Base-by-base conservation (phyloP, 53 echinoderm and acorn worm genomes). In the Pentamera pediparva region DNA sequence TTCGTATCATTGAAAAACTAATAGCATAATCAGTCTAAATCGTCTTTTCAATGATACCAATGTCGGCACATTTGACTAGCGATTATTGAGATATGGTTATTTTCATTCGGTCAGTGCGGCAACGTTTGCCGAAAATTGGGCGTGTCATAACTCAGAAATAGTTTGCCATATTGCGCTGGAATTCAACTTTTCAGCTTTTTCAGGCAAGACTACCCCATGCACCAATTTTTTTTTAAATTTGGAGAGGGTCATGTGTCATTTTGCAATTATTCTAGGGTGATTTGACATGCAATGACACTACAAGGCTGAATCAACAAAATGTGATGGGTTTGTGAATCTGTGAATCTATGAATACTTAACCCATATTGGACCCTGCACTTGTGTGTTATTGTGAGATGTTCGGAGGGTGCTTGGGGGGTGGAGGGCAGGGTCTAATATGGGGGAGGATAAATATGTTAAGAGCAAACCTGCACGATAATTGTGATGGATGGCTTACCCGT, bases 211-310 rank as follows among this genome's bases (percentile, higher is more conserved):
- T 53, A 53, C 53, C 53, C 17, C 20, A 1, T 53, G 27, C 8
- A 53, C 53, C 53, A 53, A 10, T 24, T 53, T 53, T 53, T 27
- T 24, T 10, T 10, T 4, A 10, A 53, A 24, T 53, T 53, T 22
- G 15, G 15, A 27, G 15, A 27, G 53, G 53, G 43, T 41, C 9
- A 9, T 10, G 43, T 41, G 22, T 13, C 22, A 1, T 6, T 53
- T 6, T 53, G 9, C 43, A 53, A 53, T 13, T n/a, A n/a, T 13
- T 10, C 1, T 53, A 24, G 53, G 12, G 53, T 53, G 53, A 53
- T 53, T 53, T 53, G 53, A 53, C 53, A 53, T 17, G 43, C 9
- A 41, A 53, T 53, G 53, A 53, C 53, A 22, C 53, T n/a, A n/a
- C n/a, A n/a, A n/a, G n/a, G n/a, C n/a, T n/a, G n/a, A n/a, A n/a